Conservation (phyloP, 2,113 vertebrate species). For the Vulpes ferrilata region DNA sequence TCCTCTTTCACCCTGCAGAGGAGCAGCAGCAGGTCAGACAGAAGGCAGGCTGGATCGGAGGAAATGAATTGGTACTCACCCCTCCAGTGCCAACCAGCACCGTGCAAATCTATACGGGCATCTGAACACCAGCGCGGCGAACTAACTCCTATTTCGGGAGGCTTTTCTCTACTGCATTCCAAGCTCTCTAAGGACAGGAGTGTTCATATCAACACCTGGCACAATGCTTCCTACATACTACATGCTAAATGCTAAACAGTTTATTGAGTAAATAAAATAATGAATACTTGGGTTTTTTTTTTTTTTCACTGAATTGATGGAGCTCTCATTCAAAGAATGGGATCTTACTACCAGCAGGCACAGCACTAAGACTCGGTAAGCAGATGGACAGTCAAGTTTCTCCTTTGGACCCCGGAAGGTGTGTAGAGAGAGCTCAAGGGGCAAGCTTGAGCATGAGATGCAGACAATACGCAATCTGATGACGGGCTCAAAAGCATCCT, state of each 20-base stretch:
- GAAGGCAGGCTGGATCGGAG: fast-evolving
- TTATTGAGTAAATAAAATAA: neutral
- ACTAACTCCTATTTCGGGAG: fast-evolving
- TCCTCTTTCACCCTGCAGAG: constrained; percentile 94
- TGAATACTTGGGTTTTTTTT: neutral
- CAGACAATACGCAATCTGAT: neutral
- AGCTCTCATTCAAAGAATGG: no score
- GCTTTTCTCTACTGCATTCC: fast-evolving
- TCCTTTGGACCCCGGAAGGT: neutral
- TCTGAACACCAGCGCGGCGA: neutral
- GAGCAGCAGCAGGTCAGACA: constrained; percentile 27
- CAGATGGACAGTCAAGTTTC: fast-evolving
- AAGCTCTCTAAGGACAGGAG: neutral
- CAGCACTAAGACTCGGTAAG: neutral
- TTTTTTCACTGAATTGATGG: neutral
- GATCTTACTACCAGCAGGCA: neutral
- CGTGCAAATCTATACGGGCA: fast-evolving
- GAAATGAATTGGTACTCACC: fast-evolving
- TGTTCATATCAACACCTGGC: fast-evolving
- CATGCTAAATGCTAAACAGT: neutral
- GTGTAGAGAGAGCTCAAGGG: neutral
- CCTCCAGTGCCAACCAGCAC: neutral
- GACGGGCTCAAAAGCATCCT: neutral
- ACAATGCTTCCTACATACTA: fast-evolving
- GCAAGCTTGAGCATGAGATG: neutral